A percentile compares a stretch with the other conserved stretches of the same genome.
Conservation (phyloP, 2,797 vertebrate species). For the Oreochromis mossambicus region DNA sequence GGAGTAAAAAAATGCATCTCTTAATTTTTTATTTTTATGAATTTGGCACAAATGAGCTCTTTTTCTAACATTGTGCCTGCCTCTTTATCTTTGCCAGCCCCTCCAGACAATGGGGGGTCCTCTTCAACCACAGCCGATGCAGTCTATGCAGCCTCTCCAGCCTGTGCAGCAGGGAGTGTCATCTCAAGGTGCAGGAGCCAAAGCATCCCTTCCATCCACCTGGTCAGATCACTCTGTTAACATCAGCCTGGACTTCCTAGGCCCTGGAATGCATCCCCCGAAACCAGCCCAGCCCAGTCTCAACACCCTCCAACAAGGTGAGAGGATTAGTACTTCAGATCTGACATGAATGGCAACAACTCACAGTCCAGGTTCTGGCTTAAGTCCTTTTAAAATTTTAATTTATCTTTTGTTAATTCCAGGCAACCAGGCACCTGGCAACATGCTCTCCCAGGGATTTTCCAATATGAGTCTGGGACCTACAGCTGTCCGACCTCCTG, state of each 20-base stretch:
- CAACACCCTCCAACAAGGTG: slow-evolving; percentile 94
- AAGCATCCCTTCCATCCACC: slow-evolving; percentile 87
- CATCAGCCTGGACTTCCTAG: slow-evolving; percentile 96
- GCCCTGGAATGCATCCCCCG: slow-evolving; percentile 89
- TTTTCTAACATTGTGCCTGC: neutral
- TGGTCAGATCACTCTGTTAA: slow-evolving; percentile 96
- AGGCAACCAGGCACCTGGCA: slow-evolving; percentile 84
- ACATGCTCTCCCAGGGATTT: slow-evolving; percentile 88
- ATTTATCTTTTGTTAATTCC: slow-evolving; percentile 15
- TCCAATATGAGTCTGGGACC: slow-evolving; percentile 84
- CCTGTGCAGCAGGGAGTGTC: slow-evolving; percentile 79
- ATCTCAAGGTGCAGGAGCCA: slow-evolving; percentile 80
- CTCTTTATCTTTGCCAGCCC: slow-evolving; percentile 68
- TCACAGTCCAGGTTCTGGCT: neutral
- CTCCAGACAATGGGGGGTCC: slow-evolving; percentile 81
- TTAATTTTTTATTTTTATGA: neutral
- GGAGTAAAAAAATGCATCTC: neutral
- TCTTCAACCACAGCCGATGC: slow-evolving; percentile 81
- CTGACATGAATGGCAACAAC: neutral
- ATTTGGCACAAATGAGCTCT: neutral
- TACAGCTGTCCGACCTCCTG: slow-evolving; percentile 74
- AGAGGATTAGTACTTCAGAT: slow-evolving; percentile 15
- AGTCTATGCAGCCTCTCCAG: slow-evolving; percentile 80
- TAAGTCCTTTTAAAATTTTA: neutral
- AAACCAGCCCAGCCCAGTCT: slow-evolving; percentile 91